Evolutionary conservation across 2,113 vertebrate genomes (phyloP).

Genomic region (Zosterops japonicus): DNA sequence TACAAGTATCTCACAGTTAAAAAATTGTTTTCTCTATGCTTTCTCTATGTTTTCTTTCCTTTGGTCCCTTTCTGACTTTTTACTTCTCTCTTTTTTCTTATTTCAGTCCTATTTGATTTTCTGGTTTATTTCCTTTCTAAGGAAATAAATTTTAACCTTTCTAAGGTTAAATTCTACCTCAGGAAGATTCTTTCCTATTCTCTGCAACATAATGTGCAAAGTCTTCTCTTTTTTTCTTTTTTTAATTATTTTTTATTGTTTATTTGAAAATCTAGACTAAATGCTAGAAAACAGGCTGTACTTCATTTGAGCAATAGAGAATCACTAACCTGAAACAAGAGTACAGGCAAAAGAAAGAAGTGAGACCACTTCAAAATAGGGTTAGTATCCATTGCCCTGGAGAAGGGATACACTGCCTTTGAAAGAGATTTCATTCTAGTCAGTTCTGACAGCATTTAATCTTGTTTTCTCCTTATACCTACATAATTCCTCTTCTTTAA

Average conservation of each 20-base stretch:
- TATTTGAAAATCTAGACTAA: not conserved
- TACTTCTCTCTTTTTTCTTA: not conserved
- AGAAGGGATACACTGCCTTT: not conserved
- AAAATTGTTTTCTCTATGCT: not conserved
- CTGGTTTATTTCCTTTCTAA: not conserved
- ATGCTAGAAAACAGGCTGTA: not conserved
- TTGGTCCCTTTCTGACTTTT: not conserved
- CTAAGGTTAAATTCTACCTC: not conserved
- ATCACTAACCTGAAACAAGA: not conserved
- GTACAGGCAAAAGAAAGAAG: not conserved
- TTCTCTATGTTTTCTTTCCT: not conserved
- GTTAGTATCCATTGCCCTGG: not conserved
- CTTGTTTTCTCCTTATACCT: not conserved
- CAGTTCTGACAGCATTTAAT: not conserved
- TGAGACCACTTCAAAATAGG: not conserved
- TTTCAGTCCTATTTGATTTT: not conserved
- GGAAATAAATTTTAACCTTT: too few relatives aligned
- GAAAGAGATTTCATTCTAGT: not conserved
- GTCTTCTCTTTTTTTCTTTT: too few relatives aligned
- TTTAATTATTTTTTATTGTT: not conserved
- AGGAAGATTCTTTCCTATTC: not conserved
- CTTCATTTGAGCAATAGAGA: not conserved
- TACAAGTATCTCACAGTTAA: not conserved
- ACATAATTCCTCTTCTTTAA: not conserved
- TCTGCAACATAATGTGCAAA: not conserved